phyloP scores from a whole-genome alignment of 2,888 invertebrate species.

The Pyralis farinalis region DNA sequence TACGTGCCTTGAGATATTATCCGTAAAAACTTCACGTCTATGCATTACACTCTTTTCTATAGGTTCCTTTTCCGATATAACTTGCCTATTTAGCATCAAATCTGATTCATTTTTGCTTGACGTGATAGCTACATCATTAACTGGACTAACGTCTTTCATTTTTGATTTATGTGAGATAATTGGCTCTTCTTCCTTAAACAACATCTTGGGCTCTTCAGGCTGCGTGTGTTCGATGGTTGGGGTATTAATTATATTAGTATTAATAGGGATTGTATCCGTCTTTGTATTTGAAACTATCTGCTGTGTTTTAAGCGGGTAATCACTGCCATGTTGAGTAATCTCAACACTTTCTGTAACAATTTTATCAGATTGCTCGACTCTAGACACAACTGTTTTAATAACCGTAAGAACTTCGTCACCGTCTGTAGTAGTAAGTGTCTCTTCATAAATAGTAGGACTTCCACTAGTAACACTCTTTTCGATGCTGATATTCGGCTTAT shows the following conservation, averaged over 20 bases:
- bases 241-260: neutral
- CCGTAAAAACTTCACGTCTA: neutral
- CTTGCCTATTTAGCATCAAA: no score
- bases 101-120: no score
- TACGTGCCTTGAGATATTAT: neutral
- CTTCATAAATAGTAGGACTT: slow-evolving; percentile 1
- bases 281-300: neutral
- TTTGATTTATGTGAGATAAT: neutral
- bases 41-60: neutral
- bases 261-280: neutral
- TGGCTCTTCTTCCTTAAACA: neutral
- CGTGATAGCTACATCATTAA: neutral
- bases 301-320: neutral
- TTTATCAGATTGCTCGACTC: slow-evolving; percentile 2
- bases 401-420: slow-evolving; percentile 5
- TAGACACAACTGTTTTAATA: slow-evolving; percentile 5
- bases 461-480: no score
- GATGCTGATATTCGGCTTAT: slow-evolving; percentile 1
- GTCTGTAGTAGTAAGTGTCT: slow-evolving; percentile 4
- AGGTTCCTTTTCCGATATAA: neutral
- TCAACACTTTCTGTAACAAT: neutral
- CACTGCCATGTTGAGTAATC: neutral
- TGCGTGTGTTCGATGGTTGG: neutral
- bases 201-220: neutral
- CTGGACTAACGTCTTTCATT: neutral